A percentile compares a stretch with the other conserved stretches of the same genome.
These are phyloP conservation scores for Pangasius macronema DNA, from an alignment of 2,797 vertebrate species.

Conservation along the genomic window DNA sequence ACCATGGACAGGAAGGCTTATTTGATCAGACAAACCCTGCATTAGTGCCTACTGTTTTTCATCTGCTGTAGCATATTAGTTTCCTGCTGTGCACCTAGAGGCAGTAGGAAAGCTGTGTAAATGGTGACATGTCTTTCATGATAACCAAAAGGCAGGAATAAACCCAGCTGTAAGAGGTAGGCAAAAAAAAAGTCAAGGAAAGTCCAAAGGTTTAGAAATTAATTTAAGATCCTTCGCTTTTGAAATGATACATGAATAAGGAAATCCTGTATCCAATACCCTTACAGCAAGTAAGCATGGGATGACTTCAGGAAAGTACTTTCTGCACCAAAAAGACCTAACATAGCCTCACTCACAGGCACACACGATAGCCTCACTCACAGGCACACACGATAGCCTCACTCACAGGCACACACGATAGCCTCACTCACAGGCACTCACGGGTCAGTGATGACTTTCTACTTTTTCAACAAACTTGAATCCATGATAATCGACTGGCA, in stretches of 20 bases:
- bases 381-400: not conserved
- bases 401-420: not conserved
- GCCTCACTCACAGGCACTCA: not conserved
- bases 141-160: not conserved
- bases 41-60: slow-evolving; percentile 1
- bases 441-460: not conserved
- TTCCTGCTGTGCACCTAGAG: not conserved
- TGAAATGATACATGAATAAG: not conserved
- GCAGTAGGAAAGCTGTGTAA: not conserved
- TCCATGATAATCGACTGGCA: not conserved
- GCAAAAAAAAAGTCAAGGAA: not conserved
- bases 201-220: not conserved
- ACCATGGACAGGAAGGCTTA: slow-evolving; percentile 13
- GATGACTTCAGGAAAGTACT: not conserved
- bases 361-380: not conserved
- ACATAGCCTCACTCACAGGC: not conserved
- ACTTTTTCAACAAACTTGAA: not conserved
- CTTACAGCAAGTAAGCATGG: not conserved
- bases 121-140: not conserved
- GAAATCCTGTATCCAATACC: not conserved
- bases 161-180: not conserved
- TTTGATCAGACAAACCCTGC: slow-evolving; percentile 2
- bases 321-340: not conserved
- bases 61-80: not conserved
- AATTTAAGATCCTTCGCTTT: not conserved